Evolutionary conservation across 2,797 vertebrate genomes (phyloP).

Genomic region (Centroberyx gerrardi): DNA sequence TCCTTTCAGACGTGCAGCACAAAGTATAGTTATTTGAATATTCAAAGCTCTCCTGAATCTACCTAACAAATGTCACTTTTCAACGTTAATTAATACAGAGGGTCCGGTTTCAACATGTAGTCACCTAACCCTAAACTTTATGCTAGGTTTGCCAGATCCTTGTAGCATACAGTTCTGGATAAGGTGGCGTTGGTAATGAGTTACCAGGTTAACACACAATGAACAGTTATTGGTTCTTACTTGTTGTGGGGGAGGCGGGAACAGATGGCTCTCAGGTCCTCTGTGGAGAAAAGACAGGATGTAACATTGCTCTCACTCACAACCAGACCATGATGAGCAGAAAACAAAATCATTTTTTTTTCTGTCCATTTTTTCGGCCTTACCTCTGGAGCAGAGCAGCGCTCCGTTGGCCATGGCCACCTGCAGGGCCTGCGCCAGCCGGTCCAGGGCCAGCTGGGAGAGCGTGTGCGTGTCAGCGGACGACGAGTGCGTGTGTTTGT

Average conservation of each 20-base stretch:
- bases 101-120: too few relatives aligned
- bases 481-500: conserved; percentile 71
- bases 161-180: neutral
- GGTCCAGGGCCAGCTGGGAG: conserved; percentile 93
- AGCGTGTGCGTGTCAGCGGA: conserved; percentile 86
- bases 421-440: conserved; percentile 95
- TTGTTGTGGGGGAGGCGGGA: conserved; percentile 88
- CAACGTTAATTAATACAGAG: too few relatives aligned
- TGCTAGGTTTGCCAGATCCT: neutral
- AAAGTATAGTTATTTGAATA: too few relatives aligned
- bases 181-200: too few relatives aligned
- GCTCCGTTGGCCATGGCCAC: conserved; percentile 96
- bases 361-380: conserved; percentile 17
- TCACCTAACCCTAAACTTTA: neutral
- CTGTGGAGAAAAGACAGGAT: conserved; percentile 66
- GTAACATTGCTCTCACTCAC: neutral
- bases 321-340: neutral
- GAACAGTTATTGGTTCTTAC: conserved; percentile 70
- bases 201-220: neutral
- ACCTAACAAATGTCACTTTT: too few relatives aligned
- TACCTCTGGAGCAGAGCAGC: conserved; percentile 94
- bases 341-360: neutral
- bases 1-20: too few relatives aligned
- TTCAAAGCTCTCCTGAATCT: too few relatives aligned
- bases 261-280: conserved; percentile 85